phyloP scores from a whole-genome alignment of 2,113 vertebrate genomes.

The Benitochromis conjunctus region DNA sequence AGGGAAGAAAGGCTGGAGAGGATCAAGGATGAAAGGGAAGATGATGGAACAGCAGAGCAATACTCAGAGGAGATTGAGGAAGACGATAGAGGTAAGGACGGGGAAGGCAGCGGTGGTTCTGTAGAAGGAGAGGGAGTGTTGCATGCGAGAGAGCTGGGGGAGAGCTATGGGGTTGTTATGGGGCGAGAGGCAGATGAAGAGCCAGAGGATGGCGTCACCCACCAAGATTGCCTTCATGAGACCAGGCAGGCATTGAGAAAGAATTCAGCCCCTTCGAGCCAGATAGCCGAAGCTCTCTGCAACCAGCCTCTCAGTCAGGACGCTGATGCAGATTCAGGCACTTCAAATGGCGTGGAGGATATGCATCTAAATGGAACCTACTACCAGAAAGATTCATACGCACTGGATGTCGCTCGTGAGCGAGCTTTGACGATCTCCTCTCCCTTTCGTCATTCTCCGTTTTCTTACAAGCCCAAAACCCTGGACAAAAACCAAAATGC shows the following conservation, averaged over 20 bases:
- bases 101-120: conserved; percentile 8
- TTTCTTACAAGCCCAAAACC: conserved; percentile 71
- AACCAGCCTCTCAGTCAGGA: conserved; percentile 55
- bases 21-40: conserved; percentile 52
- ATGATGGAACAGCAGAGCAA: conserved; percentile 31
- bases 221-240: conserved; percentile 23
- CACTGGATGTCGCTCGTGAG: conserved; percentile 62
- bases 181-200: conserved; percentile 51
- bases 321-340: conserved; percentile 26
- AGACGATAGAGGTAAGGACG: conserved; percentile 17
- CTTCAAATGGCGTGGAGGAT: conserved; percentile 53
- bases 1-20: conserved; percentile 15
- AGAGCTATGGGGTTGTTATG: conserved; percentile 23
- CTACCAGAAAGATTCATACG: conserved; percentile 61
- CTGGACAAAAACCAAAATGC: conserved; percentile 75
- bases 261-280: conserved; percentile 74
- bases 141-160: conserved; percentile 25
- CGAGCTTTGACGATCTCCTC: conserved; percentile 77
- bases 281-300: conserved; percentile 65
- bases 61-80: conserved; percentile 52
- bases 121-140: conserved; percentile 22
- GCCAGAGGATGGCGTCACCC: conserved; percentile 19
- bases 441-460: conserved; percentile 73
- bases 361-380: conserved; percentile 69
- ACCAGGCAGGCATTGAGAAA: conserved; percentile 47